Evolutionary conservation across 2,113 vertebrate species (phyloP).

Genomic region (Pogona vitticeps): DNA sequence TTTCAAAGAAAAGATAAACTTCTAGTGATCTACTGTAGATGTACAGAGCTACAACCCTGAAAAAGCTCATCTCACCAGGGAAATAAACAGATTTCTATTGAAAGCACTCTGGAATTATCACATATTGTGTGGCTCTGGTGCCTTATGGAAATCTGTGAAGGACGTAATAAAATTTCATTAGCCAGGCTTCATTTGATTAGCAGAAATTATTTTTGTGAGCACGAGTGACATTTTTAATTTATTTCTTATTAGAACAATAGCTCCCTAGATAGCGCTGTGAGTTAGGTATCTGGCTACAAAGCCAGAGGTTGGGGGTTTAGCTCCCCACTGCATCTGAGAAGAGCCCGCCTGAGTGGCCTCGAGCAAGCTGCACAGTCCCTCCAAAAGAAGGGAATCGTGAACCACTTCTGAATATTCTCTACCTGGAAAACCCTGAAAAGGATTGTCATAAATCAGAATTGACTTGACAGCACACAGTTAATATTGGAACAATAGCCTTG

Average conservation of each 20-base stretch:
- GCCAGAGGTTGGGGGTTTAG: too few relatives aligned
- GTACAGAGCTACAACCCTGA: not conserved
- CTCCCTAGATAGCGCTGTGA: too few relatives aligned
- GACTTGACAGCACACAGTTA: constrained; percentile 11
- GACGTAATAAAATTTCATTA: not conserved
- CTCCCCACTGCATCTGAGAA: too few relatives aligned
- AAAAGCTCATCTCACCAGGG: not conserved
- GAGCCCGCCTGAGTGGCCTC: too few relatives aligned
- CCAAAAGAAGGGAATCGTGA: too few relatives aligned
- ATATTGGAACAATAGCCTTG: not conserved
- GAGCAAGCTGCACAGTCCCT: too few relatives aligned
- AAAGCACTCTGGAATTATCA: not conserved
- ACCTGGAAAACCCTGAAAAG: too few relatives aligned
- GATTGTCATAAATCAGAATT: too few relatives aligned
- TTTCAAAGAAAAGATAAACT: not conserved
- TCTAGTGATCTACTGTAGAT: not conserved
- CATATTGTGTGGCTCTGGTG: accelerated
- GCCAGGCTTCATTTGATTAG: constrained; percentile 3
- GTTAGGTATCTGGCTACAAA: too few relatives aligned
- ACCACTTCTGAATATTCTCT: not conserved
- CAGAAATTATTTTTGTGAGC: constrained; percentile 1
- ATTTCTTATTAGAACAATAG: constrained; percentile 23
- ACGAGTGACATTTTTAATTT: not conserved
- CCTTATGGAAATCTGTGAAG: not conserved
- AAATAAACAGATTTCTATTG: not conserved